Evolutionary conservation across 2,888 invertebrate genomes (phyloP).

Genomic region (Dolichomitus sp.): DNA sequence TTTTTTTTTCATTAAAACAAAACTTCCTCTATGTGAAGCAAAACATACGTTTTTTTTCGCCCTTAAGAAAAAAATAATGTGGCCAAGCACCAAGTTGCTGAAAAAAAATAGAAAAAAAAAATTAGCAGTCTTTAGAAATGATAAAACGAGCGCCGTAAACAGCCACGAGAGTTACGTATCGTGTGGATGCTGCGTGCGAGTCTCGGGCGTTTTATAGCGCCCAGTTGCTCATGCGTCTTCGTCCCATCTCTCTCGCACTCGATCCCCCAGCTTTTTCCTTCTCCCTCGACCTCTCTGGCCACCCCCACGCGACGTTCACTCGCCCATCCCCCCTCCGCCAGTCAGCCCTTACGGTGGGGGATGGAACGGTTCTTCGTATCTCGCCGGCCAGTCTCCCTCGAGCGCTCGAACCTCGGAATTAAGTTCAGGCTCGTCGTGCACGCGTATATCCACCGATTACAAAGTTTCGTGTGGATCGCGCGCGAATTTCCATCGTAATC

Average conservation of each 20-base stretch:
- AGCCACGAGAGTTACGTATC: constrained; percentile 39
- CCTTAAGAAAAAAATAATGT: too few species aligned
- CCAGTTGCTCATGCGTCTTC: constrained; percentile 62
- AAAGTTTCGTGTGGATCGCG: constrained; percentile 7
- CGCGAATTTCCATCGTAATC: background rate
- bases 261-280: background rate
- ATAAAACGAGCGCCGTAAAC: constrained; percentile 3
- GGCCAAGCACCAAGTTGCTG: too few species aligned
- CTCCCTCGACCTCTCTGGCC: constrained; percentile 31
- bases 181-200: constrained; percentile 60
- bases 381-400: constrained; percentile 71
- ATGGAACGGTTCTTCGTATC: constrained; percentile 67
- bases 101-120: too few species aligned
- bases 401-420: constrained; percentile 67
- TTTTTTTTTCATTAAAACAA: too few species aligned
- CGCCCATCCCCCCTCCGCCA: constrained; percentile 58
- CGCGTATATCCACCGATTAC: constrained; percentile 1
- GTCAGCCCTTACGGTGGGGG: constrained; percentile 59
- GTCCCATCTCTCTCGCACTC: constrained; percentile 15
- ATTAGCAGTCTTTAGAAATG: background rate
- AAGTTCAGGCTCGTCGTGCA: constrained; percentile 27
- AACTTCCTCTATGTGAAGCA: too few species aligned
- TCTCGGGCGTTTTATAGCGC: constrained; percentile 58
- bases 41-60: too few species aligned
- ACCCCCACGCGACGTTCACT: constrained; percentile 35